phyloP scores from a whole-genome alignment of 1,140 invertebrate genomes.

The Drosophila micromelanica region DNA sequence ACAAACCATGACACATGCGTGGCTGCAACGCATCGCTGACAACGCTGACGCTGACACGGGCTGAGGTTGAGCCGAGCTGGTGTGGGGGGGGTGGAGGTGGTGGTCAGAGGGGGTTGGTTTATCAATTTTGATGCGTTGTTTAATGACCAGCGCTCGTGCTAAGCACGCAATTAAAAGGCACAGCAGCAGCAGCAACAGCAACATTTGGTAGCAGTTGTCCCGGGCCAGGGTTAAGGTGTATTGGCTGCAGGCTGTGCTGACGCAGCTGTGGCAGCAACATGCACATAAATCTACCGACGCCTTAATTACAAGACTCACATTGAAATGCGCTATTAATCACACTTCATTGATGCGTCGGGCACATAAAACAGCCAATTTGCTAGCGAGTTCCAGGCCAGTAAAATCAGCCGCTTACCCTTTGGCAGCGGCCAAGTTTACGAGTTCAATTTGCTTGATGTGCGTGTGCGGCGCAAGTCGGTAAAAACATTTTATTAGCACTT shows the following conservation, averaged over 20 bases:
- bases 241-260: background rate
- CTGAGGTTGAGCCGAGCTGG: background rate
- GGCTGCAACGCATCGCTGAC: slow-evolving; percentile 37
- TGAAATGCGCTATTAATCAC: slow-evolving; percentile 77
- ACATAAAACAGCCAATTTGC: slow-evolving; percentile 74
- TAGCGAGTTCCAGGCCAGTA: slow-evolving; percentile 4
- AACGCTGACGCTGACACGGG: background rate
- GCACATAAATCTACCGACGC: slow-evolving; percentile 64
- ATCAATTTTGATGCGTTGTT: slow-evolving; percentile 76
- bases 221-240: slow-evolving; percentile 36
- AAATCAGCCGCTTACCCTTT: slow-evolving; percentile 34
- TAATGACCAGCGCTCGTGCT: slow-evolving; percentile 69
- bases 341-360: slow-evolving; percentile 72
- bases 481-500: slow-evolving; percentile 70
- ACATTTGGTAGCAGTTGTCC: slow-evolving; percentile 44
- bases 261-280: slow-evolving; percentile 48
- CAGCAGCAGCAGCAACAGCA: slow-evolving; percentile 20
- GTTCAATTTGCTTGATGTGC: slow-evolving; percentile 48
- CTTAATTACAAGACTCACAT: slow-evolving; percentile 76
- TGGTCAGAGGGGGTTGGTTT: slow-evolving; percentile 38
- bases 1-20: slow-evolving; percentile 45
- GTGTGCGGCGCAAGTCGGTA: slow-evolving; percentile 21
- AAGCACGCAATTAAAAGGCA: slow-evolving; percentile 74
- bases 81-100: background rate
- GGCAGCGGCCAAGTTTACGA: slow-evolving; percentile 54